Evolutionary conservation across 2,888 invertebrate species (phyloP), one percentile per base, ranked within the genome.

Genomic region (Eucriotettix oculatus): DNA sequence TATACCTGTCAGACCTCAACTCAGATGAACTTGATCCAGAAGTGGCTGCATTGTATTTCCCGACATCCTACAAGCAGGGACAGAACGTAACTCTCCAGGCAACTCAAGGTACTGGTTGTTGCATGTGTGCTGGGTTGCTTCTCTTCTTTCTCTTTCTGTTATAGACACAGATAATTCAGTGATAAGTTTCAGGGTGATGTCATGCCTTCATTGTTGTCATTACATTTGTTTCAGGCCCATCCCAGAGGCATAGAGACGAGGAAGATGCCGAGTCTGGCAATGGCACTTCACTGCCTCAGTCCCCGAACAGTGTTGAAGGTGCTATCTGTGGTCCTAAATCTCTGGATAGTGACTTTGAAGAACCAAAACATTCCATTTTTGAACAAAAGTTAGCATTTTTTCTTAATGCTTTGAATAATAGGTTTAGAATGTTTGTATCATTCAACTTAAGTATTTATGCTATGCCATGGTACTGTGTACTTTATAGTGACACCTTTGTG

Each of bases 251-350:
- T 48, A 44, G 44, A 29, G 61, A 87, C 63, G 94, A 95, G 67
- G 92, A 92, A 72, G 97, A 97, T 77, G 87, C 88, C 66, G 96
- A 97, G 76, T 95, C 95, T 63, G 97, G 97, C 64, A 94, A 94
- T 73, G 97, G 97, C 53, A 90, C 93, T 52, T 96, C 96, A 58
- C 76, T 97, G 67, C 92, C 96, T 10, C 94, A 95, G 72, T 95
- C 95, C 57, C 92, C 92, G 16, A 88, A 90, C 68, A 92, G 92
- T 64, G 85, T 90, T 61, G 92, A 90, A 67, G 89, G 90, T 29
- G 85, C 85, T 61, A 75, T 77, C 40, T 74, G 76, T 40, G 76
- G 77, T n/a, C 78, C 79, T 14, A 85, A 85, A 68, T 83, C 83
- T n/a, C 72, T 89, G 54, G 90, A 90, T 73, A 89, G 88, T 10